Base-by-base conservation (phyloP, 2,113 vertebrate species). In the Pelvicachromis taeniatus region DNA sequence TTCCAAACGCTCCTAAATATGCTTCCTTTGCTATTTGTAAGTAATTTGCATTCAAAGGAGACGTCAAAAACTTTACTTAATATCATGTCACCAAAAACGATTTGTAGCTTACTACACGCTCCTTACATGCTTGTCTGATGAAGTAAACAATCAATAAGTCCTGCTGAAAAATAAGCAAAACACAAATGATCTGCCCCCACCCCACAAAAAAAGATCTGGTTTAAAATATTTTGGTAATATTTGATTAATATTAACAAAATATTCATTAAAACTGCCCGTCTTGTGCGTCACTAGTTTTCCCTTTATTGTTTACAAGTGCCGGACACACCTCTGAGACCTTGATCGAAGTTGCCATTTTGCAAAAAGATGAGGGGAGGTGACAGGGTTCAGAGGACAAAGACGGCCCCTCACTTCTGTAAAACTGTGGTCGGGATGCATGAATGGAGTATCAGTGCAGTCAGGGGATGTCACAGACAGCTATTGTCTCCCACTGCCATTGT, bases 311-410 rank as follows among this genome's bases (percentile, higher is more conserved):
- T 52, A 75, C 26, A 52, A 75, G 70, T 12, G 70, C 11, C 4
- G 4, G 70, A 33, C 17, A 52, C 19, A 42, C 29, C 19, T 31
- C 14, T 26, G 19, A 56, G 53, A 29, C 33, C 14, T 3, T 56
- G 54, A 52, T 78, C 31, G 59, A 70, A 79, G 59, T 50, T 73
- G 19, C 40, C 63, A 38, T 90, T 86, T 86, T 87, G 75, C 48
- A 83, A 33, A 33, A 85, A 75, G 70, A 83, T 81, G 73, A 78
- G 63, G 61, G 87, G 89, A 90, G 95, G 93, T 95, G 87, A 94
- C 87, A 70, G 89, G 81, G 95, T 95, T 95, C 91, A 95, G 73
- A 77, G 82, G 56, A 95, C 94, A 95, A 94, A 94, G 94, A 88
- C 26, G 3, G 29, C 85, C 86, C 90, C 86, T 92, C 89, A 81